These are phyloP conservation scores for Acridotheres tristis DNA, from an alignment of 2,797 vertebrate species.

Conservation along the genomic window DNA sequence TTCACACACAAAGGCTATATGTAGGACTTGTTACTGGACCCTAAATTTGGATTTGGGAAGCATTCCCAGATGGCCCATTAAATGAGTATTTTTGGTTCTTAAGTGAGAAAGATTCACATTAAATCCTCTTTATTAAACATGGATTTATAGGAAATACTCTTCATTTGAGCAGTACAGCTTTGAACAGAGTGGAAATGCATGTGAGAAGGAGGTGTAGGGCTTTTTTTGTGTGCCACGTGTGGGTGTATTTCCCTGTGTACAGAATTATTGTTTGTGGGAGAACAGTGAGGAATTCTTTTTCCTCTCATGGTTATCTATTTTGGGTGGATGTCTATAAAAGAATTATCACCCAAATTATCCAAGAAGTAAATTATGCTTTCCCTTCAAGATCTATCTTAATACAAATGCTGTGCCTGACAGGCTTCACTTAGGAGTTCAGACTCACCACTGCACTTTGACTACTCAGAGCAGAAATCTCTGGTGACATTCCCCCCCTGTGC, in stretches of 20 bases:
- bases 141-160: conserved; percentile 15
- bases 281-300: background rate
- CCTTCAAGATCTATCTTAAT: background rate
- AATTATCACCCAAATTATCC: background rate
- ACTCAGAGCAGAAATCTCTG: background rate
- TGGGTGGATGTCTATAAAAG: background rate
- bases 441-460: background rate
- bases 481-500: background rate
- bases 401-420: background rate
- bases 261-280: background rate
- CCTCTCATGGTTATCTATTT: background rate
- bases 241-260: background rate
- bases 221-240: background rate
- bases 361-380: background rate
- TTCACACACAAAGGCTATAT: conserved; percentile 36
- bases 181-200: background rate
- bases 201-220: background rate
- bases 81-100: conserved; percentile 41
- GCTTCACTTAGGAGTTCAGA: conserved; percentile 9
- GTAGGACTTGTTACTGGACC: conserved; percentile 46
- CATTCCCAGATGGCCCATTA: conserved; percentile 44
- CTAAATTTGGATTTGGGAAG: conserved; percentile 63
- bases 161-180: background rate
- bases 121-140: conserved; percentile 39
- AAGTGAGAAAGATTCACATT: background rate